phyloP scores from a whole-genome alignment of 2,113 vertebrate species.

The Psophia crepitans region DNA sequence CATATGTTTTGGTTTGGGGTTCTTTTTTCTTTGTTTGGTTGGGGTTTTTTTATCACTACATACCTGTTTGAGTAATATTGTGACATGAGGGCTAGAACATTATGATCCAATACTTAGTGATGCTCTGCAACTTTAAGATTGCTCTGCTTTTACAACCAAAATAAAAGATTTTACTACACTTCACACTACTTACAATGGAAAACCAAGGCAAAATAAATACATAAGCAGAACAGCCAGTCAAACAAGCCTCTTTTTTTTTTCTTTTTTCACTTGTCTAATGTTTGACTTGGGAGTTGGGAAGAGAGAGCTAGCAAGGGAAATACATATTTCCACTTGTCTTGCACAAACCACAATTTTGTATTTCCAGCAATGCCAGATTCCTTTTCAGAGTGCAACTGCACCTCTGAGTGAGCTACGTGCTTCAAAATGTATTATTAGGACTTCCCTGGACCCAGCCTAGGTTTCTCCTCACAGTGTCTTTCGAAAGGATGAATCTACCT shows the following conservation, averaged over 20 bases:
- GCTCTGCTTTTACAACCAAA: neutral
- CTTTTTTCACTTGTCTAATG: neutral
- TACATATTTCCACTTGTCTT: neutral
- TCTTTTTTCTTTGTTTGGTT: neutral
- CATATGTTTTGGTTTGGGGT: fast-evolving
- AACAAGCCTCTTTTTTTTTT: neutral
- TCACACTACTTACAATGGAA: neutral
- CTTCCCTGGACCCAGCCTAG: neutral
- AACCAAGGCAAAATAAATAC: neutral
- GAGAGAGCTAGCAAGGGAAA: neutral
- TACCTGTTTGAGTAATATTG: neutral
- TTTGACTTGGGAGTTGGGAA: neutral
- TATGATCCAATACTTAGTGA: neutral
- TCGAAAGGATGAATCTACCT: neutral
- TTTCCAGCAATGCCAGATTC: neutral
- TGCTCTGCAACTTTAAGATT: neutral
- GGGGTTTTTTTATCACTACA: fast-evolving
- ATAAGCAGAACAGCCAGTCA: neutral
- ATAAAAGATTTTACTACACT: neutral
- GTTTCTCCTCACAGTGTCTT: neutral
- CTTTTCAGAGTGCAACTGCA: neutral
- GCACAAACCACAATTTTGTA: neutral
- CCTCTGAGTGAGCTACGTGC: neutral
- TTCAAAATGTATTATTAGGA: neutral
- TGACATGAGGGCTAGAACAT: neutral